Conservation (phyloP, 2,888 invertebrate species). For the Mantis religiosa region DNA sequence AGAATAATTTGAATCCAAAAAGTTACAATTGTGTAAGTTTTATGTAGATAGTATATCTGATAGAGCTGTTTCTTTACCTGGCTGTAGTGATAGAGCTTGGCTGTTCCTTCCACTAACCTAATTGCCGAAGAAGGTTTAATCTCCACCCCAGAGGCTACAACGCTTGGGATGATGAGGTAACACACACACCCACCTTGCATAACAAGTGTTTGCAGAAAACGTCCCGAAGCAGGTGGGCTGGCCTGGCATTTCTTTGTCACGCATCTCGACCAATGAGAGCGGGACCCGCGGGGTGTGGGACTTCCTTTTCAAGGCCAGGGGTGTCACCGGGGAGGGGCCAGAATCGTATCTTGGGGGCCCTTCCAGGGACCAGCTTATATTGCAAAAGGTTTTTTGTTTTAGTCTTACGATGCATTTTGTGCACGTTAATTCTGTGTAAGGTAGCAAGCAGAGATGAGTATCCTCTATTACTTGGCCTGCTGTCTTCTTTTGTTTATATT, state of each 20-base stretch:
- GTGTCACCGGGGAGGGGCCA: not conserved
- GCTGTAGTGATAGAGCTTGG: not conserved
- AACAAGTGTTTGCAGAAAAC: not conserved
- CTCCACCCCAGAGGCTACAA: not conserved
- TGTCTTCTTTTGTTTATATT: no score
- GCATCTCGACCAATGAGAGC: not conserved
- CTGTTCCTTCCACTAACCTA: not conserved
- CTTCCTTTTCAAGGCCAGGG: conserved; percentile 6
- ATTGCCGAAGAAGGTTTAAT: not conserved
- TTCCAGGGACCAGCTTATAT: no score
- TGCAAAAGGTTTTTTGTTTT: no score
- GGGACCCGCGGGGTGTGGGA: not conserved
- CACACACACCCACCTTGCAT: not conserved
- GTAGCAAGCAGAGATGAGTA: no score
- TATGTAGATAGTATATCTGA: no score
- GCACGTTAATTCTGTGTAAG: no score
- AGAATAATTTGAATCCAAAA: no score
- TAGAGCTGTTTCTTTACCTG: no score
- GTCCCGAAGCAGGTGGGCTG: not conserved
- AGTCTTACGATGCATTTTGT: no score
- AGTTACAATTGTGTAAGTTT: no score
- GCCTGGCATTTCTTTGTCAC: not conserved
- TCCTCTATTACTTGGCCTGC: no score
- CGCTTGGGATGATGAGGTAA: not conserved
- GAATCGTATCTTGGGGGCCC: not conserved